Conservation (phyloP, 2,797 vertebrate species). For the Balearica regulorum region DNA sequence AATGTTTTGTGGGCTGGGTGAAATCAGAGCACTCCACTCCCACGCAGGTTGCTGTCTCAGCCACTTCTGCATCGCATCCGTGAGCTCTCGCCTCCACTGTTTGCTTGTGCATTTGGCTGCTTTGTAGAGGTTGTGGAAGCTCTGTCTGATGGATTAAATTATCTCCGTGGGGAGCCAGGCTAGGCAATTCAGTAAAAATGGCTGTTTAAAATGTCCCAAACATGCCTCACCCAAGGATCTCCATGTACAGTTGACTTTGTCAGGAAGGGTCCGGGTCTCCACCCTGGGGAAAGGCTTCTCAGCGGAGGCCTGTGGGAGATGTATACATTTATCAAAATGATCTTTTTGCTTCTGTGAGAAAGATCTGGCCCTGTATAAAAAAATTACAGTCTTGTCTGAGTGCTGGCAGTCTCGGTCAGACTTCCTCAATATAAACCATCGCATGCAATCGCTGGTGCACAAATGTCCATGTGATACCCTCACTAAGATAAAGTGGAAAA, state of each 20-base stretch:
- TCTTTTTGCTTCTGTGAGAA: neutral
- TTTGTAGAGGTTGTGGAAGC: neutral
- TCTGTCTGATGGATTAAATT: neutral
- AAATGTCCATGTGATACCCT: neutral
- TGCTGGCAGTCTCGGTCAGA: neutral
- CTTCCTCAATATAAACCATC: neutral
- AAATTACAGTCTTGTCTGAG: neutral
- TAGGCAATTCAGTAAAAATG: neutral
- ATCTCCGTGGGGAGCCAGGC: neutral
- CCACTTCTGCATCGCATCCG: neutral
- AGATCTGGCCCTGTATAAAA: neutral
- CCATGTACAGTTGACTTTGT: neutral
- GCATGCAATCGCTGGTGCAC: neutral
- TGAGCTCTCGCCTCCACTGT: neutral
- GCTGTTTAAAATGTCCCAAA: neutral
- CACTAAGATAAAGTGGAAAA: neutral
- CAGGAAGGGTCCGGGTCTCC: neutral
- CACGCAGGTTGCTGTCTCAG: neutral
- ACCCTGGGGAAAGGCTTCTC: neutral
- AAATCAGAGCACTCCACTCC: neutral
- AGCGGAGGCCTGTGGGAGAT: neutral
- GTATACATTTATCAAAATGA: neutral
- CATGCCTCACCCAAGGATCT: neutral
- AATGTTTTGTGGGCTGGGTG: neutral
- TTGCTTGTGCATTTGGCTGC: accelerated